These are phyloP conservation scores for Lagopus muta DNA, from an alignment of 2,113 vertebrate species.

Conservation along the genomic window DNA sequence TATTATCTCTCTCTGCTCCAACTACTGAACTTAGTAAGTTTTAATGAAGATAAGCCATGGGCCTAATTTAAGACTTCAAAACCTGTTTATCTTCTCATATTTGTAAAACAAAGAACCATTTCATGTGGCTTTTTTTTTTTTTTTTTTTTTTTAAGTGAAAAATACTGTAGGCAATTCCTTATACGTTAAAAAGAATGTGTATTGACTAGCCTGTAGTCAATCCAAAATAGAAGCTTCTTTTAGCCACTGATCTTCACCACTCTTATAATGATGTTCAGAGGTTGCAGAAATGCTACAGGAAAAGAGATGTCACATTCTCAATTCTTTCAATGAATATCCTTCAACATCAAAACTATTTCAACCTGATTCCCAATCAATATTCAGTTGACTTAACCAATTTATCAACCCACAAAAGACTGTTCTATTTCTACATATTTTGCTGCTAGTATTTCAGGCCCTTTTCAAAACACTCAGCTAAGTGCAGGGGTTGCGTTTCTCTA, in stretches of 20 bases:
- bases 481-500: background rate
- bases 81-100: background rate
- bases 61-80: background rate
- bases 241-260: background rate
- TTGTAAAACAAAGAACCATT: background rate
- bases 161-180: background rate
- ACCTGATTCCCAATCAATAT: background rate
- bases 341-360: background rate
- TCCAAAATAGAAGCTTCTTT: background rate
- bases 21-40: background rate
- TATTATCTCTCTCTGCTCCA: background rate
- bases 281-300: background rate
- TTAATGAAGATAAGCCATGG: background rate
- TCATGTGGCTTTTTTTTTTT: background rate
- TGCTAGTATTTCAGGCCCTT: background rate
- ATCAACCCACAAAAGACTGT: background rate
- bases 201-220: background rate
- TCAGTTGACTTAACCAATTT: background rate
- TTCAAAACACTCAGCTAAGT: background rate
- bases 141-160: background rate
- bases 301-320: background rate
- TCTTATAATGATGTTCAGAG: background rate
- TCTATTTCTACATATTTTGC: background rate
- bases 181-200: background rate
- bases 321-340: background rate